phyloP scores from a whole-genome alignment of 2,888 invertebrate genomes.

The Coelinius sp. region DNA sequence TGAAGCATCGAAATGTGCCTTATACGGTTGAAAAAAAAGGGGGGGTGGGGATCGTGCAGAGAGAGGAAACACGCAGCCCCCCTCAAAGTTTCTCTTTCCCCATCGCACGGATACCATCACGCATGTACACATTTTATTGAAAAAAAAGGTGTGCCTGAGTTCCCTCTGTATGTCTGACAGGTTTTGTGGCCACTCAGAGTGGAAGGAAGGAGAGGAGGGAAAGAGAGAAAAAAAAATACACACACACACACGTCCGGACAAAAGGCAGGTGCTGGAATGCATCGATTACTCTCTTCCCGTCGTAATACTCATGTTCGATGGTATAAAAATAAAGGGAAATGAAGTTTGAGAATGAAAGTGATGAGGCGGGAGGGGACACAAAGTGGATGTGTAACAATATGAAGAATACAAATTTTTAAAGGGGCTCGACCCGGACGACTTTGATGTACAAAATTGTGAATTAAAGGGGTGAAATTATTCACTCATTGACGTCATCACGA shows the following conservation, averaged over 20 bases:
- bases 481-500: neutral
- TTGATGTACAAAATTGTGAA: no score
- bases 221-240: slow-evolving; percentile 43
- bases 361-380: neutral
- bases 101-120: slow-evolving; percentile 20
- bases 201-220: neutral
- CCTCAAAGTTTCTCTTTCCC: slow-evolving; percentile 9
- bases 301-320: slow-evolving; percentile 9
- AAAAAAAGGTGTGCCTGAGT: slow-evolving; percentile 19
- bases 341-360: slow-evolving; percentile 7
- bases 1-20: neutral
- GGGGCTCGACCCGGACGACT: no score
- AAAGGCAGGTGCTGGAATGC: slow-evolving; percentile 66
- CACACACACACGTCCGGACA: slow-evolving; percentile 52
- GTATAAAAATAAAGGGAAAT: neutral
- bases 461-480: neutral
- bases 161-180: slow-evolving; percentile 27
- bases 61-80: slow-evolving; percentile 18
- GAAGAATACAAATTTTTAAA: no score
- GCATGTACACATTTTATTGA: slow-evolving; percentile 6
- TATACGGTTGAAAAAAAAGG: neutral
- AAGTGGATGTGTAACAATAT: neutral
- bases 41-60: slow-evolving; percentile 4
- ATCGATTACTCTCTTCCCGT: slow-evolving; percentile 52
- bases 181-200: slow-evolving; percentile 27